Evolutionary conservation across 2,888 invertebrate species (phyloP).

Genomic region (Caenorhabditis virilis): DNA sequence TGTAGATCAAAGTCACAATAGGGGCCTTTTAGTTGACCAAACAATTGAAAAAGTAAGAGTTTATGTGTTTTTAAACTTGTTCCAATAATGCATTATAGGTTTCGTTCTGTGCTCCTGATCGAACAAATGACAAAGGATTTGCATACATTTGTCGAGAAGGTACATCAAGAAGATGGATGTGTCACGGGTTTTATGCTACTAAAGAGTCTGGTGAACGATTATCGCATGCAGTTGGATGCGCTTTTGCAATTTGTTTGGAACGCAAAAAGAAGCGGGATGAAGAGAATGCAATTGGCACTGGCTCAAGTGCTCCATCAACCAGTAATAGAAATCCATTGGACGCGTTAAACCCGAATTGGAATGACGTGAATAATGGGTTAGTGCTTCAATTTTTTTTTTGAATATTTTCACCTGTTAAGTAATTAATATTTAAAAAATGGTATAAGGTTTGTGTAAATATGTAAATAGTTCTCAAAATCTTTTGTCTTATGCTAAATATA

Average conservation of each 20-base stretch:
- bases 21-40: conserved; percentile 95
- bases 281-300: conserved; percentile 16
- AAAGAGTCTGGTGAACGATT: conserved; percentile 91
- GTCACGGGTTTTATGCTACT: conserved; percentile 94
- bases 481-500: too few relatives aligned
- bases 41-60: conserved; percentile 97
- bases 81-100: too few relatives aligned
- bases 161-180: conserved; percentile 98
- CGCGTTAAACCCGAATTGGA: conserved; percentile 48
- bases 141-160: conserved; percentile 99
- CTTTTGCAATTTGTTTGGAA: conserved; percentile 96
- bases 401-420: too few relatives aligned
- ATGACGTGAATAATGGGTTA: too few relatives aligned
- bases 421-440: too few relatives aligned
- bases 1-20: conserved; percentile 95
- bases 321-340: conserved; percentile 1
- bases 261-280: conserved; percentile 75
- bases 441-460: too few relatives aligned
- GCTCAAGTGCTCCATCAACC: conserved; percentile 3
- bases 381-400: too few relatives aligned
- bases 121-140: conserved; percentile 95
- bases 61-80: too few relatives aligned
- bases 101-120: conserved; percentile 99
- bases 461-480: too few relatives aligned
- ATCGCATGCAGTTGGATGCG: conserved; percentile 98